Percentiles rank a stretch among this genome's conserved stretches.
These are phyloP conservation scores for Drosophila sucinea DNA, from an alignment of 1,140 invertebrate species.

Conservation along the genomic window DNA sequence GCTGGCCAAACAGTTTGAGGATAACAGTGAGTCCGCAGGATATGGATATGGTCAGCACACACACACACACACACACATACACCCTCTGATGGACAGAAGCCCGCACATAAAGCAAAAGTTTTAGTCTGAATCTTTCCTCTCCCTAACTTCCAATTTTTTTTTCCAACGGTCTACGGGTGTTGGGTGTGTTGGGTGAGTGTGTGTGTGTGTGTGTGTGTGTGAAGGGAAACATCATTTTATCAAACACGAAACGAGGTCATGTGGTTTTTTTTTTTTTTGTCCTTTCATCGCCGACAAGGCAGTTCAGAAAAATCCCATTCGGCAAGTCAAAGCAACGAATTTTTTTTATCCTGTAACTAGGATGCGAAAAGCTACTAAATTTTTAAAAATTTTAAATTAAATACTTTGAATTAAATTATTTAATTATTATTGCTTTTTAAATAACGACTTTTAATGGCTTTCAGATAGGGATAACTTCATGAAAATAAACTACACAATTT, in stretches of 20 bases:
- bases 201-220: neutral
- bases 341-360: neutral
- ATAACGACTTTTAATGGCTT: no score
- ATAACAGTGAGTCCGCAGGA: conserved; percentile 3
- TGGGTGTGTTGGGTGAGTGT: neutral
- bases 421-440: no score
- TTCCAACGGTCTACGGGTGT: neutral
- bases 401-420: no score
- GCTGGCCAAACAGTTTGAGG: conserved; percentile 14
- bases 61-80: neutral
- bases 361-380: no score
- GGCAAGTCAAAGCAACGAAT: neutral
- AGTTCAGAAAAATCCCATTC: conserved; percentile 17
- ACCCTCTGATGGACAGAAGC: neutral
- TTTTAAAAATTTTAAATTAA: no score
- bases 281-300: conserved; percentile 6
- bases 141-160: neutral
- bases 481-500: no score
- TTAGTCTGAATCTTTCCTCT: conserved; percentile 6
- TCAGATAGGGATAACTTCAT: no score
- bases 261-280: conserved; percentile 44
- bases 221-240: conserved; percentile 60
- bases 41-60: conserved; percentile 3
- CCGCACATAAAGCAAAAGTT: conserved; percentile 30
- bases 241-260: conserved; percentile 65